Conservation (phyloP, 2,888 invertebrate genomes). For the Melipona beecheii region DNA sequence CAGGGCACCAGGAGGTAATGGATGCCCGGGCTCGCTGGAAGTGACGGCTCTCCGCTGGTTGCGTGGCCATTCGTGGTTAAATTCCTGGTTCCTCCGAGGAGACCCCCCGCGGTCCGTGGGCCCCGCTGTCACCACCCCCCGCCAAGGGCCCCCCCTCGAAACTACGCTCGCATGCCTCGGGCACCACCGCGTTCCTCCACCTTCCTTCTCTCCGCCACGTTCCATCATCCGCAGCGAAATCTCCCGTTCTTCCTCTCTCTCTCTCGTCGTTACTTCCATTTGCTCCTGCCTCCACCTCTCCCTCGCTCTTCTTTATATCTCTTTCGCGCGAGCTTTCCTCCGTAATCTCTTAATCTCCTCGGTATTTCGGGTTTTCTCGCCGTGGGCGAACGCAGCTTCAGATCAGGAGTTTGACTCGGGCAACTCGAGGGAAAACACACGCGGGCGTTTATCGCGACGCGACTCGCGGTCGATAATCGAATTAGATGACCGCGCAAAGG, state of each 20-base stretch:
- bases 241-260: constrained; percentile 3
- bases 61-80: constrained; percentile 83
- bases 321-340: constrained; percentile 61
- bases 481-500: constrained; percentile 50
- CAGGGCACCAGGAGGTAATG: constrained; percentile 84
- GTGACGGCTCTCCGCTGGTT: constrained; percentile 83
- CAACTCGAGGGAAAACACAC: too few relatives aligned
- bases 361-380: constrained; percentile 47
- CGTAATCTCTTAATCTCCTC: constrained; percentile 63
- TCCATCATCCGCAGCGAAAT: background rate
- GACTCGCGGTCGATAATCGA: constrained; percentile 56
- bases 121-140: constrained; percentile 83
- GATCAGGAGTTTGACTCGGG: too few relatives aligned
- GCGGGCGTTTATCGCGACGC: background rate
- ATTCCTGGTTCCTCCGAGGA: constrained; percentile 86
- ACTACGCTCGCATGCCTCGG: constrained; percentile 68
- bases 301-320: constrained; percentile 34
- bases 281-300: background rate
- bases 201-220: constrained; percentile 22
- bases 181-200: constrained; percentile 59
- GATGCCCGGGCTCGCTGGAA: constrained; percentile 83
- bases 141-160: constrained; percentile 83
- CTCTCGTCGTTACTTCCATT: constrained; percentile 29
- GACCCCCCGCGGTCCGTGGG: constrained; percentile 86
- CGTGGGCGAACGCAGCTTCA: background rate